Percentiles rank a stretch among this genome's conserved stretches.
Evolutionary conservation across 2,797 vertebrate genomes (phyloP).

Genomic region (Urosaurus nigricauda): DNA sequence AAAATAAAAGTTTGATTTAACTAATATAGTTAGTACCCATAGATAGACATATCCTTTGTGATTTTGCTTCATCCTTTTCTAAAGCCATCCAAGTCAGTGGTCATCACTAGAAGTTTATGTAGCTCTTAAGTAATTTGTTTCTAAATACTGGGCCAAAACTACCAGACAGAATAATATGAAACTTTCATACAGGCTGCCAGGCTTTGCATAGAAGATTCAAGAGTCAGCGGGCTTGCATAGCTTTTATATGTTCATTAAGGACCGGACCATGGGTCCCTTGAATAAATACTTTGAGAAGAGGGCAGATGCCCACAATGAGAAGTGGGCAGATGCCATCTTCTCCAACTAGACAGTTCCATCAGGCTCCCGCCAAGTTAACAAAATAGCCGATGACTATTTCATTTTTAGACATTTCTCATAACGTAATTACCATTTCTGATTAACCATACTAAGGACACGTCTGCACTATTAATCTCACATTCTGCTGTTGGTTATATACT

Average conservation of each 20-base stretch:
- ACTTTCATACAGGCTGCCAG: not conserved
- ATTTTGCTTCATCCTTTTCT: not conserved
- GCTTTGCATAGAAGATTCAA: not conserved
- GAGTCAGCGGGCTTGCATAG: not conserved
- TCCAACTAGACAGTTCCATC: not conserved
- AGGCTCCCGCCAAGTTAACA: not conserved
- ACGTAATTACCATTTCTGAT: conserved; percentile 43
- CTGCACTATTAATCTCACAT: conserved; percentile 23
- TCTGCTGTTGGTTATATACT: conserved; percentile 39
- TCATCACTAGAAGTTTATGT: not conserved
- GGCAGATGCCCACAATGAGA: not conserved
- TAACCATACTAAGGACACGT: conserved; percentile 41
- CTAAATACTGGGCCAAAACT: not conserved
- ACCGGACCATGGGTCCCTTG: not conserved
- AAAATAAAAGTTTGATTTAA: not conserved
- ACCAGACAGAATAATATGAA: not conserved
- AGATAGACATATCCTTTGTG: not conserved
- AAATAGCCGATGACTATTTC: not conserved
- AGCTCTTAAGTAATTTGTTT: not conserved
- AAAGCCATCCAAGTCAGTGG: not conserved
- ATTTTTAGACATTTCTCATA: conserved; percentile 1
- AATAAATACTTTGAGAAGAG: not conserved
- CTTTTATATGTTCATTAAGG: not conserved
- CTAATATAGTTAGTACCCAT: not conserved
- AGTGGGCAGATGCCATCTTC: not conserved